A percentile compares a stretch with the other conserved stretches of the same genome.
Evolutionary conservation across 1,140 invertebrate genomes (phyloP).

Genomic region (Caerostris darwini): DNA sequence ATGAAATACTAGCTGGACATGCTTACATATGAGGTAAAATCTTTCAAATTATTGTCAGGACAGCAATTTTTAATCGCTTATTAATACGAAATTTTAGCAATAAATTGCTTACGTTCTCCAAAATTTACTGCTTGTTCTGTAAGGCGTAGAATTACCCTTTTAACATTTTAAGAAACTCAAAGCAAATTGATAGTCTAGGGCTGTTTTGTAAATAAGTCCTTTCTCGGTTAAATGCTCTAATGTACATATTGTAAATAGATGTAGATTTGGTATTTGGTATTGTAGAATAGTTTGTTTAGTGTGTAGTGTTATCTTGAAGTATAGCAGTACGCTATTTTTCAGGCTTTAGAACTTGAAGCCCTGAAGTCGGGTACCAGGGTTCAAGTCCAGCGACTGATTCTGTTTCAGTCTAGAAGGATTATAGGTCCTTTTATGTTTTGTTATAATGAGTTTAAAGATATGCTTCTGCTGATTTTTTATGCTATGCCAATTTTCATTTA

Average conservation of each 20-base stretch:
- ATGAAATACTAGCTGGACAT: no score
- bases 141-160: not conserved
- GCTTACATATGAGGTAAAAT: no score
- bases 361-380: conserved; percentile 77
- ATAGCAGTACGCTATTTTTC: conserved; percentile 33
- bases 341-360: conserved; percentile 65
- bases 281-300: not conserved
- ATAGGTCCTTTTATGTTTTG: not conserved
- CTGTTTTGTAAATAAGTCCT: not conserved
- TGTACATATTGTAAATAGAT: not conserved
- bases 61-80: not conserved
- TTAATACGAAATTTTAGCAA: not conserved
- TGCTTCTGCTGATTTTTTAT: not conserved
- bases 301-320: not conserved
- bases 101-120: not conserved
- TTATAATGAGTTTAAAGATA: not conserved
- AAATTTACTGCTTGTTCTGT: conserved; percentile 1
- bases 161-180: conserved; percentile 5
- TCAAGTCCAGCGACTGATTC: conserved; percentile 57
- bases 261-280: conserved; percentile 1
- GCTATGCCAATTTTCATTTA: not conserved
- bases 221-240: conserved; percentile 1
- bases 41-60: not conserved
- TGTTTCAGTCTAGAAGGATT: not conserved
- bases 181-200: conserved; percentile 59